Percentiles rank a stretch among this genome's conserved stretches.
Conservation (phyloP, 2,888 invertebrate genomes). For the Galeopsomyia nigrocyanea region DNA sequence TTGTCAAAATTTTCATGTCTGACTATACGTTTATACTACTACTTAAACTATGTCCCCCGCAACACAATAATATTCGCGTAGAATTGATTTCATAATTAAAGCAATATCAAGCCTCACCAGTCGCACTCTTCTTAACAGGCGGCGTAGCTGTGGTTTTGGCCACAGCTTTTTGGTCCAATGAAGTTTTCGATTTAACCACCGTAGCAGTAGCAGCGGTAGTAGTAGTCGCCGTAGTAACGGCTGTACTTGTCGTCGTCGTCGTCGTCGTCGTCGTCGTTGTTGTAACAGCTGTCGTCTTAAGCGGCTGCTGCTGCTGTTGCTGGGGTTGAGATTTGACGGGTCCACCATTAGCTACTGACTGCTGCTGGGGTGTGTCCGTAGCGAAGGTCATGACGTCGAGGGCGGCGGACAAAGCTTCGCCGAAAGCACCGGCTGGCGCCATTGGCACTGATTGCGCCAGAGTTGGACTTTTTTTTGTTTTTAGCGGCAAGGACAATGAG, state of each 20-base stretch:
- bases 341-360: background rate
- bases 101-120: too few species aligned
- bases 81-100: too few species aligned
- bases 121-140: too few species aligned
- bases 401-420: slow-evolving; percentile 80
- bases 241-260: background rate
- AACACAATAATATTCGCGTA: too few species aligned
- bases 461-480: slow-evolving; percentile 19
- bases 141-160: background rate
- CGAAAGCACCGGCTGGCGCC: slow-evolving; percentile 65
- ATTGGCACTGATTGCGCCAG: slow-evolving; percentile 15
- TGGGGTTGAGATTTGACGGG: background rate
- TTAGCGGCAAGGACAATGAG: background rate
- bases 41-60: too few species aligned
- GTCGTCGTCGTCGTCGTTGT: background rate
- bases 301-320: background rate
- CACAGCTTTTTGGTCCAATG: background rate
- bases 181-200: slow-evolving; percentile 1
- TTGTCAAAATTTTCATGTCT: too few species aligned
- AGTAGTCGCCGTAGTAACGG: background rate
- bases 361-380: slow-evolving; percentile 12
- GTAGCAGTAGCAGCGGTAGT: background rate
- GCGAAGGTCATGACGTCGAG: slow-evolving; percentile 87
- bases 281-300: background rate
- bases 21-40: too few species aligned